phyloP scores from a whole-genome alignment of 92 coral and sea anemone genomes.

The Micromussa lordhowensis region DNA sequence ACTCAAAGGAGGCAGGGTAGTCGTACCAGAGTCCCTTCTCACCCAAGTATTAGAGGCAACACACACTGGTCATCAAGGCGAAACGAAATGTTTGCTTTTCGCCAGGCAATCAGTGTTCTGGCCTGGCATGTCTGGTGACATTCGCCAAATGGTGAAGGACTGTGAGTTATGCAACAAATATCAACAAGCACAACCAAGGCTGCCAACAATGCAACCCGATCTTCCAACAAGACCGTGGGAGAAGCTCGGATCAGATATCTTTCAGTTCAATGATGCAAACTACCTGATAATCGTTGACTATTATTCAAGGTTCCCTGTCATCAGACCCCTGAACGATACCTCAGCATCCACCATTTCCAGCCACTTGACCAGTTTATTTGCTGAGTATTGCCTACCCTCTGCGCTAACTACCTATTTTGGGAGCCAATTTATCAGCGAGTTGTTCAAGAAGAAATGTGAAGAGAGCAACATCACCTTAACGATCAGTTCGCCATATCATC shows the following conservation, averaged over 20 bases:
- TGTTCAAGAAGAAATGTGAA: constrained; percentile 50
- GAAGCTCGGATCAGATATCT: constrained; percentile 53
- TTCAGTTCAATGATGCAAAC: constrained; percentile 21
- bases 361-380: constrained; percentile 58
- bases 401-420: constrained; percentile 50
- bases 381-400: constrained; percentile 56
- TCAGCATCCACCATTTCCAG: constrained; percentile 51
- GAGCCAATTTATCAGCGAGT: constrained; percentile 45
- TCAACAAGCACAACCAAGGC: constrained; percentile 56
- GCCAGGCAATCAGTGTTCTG: constrained; percentile 59
- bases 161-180: constrained; percentile 60
- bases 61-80: constrained; percentile 62
- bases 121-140: constrained; percentile 45
- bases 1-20: constrained; percentile 31
- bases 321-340: constrained; percentile 58
- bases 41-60: constrained; percentile 42
- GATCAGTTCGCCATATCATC: constrained; percentile 63
- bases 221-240: constrained; percentile 62
- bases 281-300: constrained; percentile 58
- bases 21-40: constrained; percentile 37
- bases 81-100: constrained; percentile 62
- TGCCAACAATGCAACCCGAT: constrained; percentile 65
- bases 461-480: constrained; percentile 28
- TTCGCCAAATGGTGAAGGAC: constrained; percentile 49
- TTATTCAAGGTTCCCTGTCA: constrained; percentile 68